phyloP scores from a whole-genome alignment of 2,797 vertebrate species.

The Pseudochaenichthys georgianus region DNA sequence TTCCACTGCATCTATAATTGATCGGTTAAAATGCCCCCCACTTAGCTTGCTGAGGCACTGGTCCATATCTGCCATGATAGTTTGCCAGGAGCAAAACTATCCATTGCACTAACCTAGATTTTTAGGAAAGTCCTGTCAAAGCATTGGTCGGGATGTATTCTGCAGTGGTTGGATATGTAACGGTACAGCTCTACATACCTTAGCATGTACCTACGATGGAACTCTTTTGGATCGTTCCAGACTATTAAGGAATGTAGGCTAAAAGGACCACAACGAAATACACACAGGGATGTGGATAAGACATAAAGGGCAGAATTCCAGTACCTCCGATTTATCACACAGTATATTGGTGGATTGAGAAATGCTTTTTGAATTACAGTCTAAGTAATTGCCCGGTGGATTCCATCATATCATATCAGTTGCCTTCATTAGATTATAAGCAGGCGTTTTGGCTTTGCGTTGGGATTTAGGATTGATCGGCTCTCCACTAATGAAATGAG shows the following conservation, averaged over 20 bases:
- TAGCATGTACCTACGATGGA: neutral
- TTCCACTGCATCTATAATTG: slow-evolving; percentile 80
- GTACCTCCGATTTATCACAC: neutral
- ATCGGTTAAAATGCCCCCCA: slow-evolving; percentile 76
- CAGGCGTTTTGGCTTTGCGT: slow-evolving; percentile 30
- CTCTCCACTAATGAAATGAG: slow-evolving; percentile 54
- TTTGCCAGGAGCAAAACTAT: slow-evolving; percentile 74
- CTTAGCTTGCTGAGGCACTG: slow-evolving; percentile 67
- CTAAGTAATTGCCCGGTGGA: slow-evolving; percentile 41
- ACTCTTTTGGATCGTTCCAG: neutral
- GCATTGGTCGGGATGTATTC: slow-evolving; percentile 33
- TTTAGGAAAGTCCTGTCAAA: slow-evolving; percentile 55
- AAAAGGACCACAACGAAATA: neutral
- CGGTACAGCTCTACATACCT: neutral
- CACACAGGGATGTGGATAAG: neutral
- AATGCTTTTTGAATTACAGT: slow-evolving; percentile 52
- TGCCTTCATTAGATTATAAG: slow-evolving; percentile 59
- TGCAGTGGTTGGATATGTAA: slow-evolving; percentile 30
- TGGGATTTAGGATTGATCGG: slow-evolving; percentile 53
- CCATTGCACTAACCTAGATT: slow-evolving; percentile 61
- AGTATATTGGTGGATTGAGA: slow-evolving; percentile 13
- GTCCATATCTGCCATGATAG: slow-evolving; percentile 71
- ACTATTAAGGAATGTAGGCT: neutral
- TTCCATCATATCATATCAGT: slow-evolving; percentile 64
- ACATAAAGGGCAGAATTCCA: neutral